These are phyloP conservation scores for Malaclemys terrapin DNA, from an alignment of 2,113 vertebrate genomes.

Conservation along the genomic window DNA sequence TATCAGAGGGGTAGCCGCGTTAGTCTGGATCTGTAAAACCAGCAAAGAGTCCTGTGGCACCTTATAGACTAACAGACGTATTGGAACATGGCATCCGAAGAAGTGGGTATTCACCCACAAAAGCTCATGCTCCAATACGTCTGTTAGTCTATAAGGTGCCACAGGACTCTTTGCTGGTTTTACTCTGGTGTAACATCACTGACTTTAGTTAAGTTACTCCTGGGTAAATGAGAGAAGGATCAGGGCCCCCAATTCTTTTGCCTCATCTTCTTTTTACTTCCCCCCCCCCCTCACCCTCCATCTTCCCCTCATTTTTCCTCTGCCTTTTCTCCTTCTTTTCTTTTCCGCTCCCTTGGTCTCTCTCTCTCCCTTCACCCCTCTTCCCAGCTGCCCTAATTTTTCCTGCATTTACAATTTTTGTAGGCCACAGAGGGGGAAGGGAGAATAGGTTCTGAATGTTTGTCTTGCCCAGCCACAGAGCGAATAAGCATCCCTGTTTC, in stretches of 20 bases:
- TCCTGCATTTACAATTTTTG: neutral
- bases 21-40: too few relatives aligned
- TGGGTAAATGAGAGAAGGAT: neutral
- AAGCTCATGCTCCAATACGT: too few relatives aligned
- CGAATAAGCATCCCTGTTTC: slow-evolving; percentile 67
- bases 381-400: neutral
- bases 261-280: neutral
- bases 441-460: slow-evolving; percentile 8
- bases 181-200: neutral
- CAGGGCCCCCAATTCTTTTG: neutral
- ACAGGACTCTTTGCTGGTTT: neutral
- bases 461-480: slow-evolving; percentile 51
- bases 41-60: too few relatives aligned
- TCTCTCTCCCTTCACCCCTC: neutral
- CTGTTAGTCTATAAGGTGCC: too few relatives aligned
- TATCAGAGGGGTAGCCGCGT: too few relatives aligned
- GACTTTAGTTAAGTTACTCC: neutral
- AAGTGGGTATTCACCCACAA: too few relatives aligned
- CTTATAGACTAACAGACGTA: too few relatives aligned
- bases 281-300: neutral
- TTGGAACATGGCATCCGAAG: too few relatives aligned
- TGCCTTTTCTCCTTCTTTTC: neutral
- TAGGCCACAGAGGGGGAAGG: neutral
- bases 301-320: neutral
- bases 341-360: neutral